Evolutionary conservation across 2,797 vertebrate genomes (phyloP).

Genomic region (Fringilla coelebs): DNA sequence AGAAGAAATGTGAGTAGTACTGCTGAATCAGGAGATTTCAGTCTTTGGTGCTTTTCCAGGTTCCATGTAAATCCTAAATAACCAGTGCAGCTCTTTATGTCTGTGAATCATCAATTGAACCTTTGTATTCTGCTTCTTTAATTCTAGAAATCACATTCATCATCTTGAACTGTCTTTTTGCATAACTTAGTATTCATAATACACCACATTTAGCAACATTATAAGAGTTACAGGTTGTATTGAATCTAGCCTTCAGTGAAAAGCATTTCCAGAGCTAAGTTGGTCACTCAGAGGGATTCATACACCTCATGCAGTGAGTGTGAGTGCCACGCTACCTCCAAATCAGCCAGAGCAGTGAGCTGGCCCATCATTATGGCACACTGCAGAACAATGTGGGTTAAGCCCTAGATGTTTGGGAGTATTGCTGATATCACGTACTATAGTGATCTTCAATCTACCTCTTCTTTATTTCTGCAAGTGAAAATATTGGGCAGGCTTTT

Average conservation of each 20-base stretch:
- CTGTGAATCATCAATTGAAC: neutral
- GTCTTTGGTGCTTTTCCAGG: neutral
- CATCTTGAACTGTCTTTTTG: neutral
- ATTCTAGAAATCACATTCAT: neutral
- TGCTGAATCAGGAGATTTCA: neutral
- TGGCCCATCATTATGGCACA: neutral
- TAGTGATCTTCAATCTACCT: neutral
- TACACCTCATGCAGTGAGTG: accelerated
- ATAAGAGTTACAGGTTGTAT: neutral
- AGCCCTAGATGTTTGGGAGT: neutral
- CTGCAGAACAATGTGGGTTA: neutral
- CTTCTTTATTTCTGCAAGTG: neutral
- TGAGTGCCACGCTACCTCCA: accelerated
- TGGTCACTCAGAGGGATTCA: neutral
- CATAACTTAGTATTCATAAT: neutral
- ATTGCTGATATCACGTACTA: neutral
- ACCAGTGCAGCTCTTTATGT: neutral
- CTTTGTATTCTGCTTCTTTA: neutral
- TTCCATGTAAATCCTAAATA: neutral
- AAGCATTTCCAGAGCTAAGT: neutral
- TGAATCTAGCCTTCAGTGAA: neutral
- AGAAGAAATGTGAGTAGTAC: neutral
- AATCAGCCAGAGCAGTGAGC: neutral
- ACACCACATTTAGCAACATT: neutral
- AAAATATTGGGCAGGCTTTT: neutral